phyloP scores from a whole-genome alignment of 37 sponge, comb jelly and placozoan species.

The Axinella damicornis region DNA sequence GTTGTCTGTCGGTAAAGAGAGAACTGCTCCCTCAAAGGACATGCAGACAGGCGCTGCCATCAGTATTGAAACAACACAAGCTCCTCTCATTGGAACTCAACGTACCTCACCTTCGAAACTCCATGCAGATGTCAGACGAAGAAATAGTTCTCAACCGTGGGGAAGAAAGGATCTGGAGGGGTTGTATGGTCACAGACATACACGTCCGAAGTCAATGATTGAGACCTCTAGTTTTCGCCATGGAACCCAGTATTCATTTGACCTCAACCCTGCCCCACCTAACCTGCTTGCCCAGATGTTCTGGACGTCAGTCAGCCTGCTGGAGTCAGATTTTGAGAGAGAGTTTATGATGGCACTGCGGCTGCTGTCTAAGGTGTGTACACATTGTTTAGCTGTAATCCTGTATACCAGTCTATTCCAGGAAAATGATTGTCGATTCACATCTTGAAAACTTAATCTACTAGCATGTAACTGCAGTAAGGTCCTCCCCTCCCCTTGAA shows the following conservation, averaged over 20 bases:
- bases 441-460: too few species aligned
- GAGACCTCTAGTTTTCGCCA: slow-evolving; percentile 17
- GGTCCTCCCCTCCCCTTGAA: too few species aligned
- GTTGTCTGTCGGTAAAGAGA: not conserved
- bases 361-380: slow-evolving; percentile 67
- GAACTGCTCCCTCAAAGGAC: slow-evolving; percentile 23
- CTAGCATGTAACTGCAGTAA: too few species aligned
- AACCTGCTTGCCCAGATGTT: slow-evolving; percentile 76
- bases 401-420: not conserved
- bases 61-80: slow-evolving; percentile 11
- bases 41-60: slow-evolving; percentile 14
- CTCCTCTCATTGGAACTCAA: not conserved
- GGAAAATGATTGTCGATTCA: not conserved
- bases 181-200: not conserved
- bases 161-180: not conserved
- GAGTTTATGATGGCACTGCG: slow-evolving; percentile 79
- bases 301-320: slow-evolving; percentile 76
- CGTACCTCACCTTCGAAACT: not conserved
- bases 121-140: not conserved
- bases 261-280: slow-evolving; percentile 38
- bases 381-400: not conserved
- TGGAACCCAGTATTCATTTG: not conserved
- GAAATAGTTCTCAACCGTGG: not conserved
- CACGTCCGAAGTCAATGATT: slow-evolving; percentile 33
- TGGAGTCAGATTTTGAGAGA: slow-evolving; percentile 80